Percentiles rank a stretch among this genome's conserved stretches.
Evolutionary conservation across 2,888 invertebrate species (phyloP).

Genomic region (Lasioglossum villosulum): DNA sequence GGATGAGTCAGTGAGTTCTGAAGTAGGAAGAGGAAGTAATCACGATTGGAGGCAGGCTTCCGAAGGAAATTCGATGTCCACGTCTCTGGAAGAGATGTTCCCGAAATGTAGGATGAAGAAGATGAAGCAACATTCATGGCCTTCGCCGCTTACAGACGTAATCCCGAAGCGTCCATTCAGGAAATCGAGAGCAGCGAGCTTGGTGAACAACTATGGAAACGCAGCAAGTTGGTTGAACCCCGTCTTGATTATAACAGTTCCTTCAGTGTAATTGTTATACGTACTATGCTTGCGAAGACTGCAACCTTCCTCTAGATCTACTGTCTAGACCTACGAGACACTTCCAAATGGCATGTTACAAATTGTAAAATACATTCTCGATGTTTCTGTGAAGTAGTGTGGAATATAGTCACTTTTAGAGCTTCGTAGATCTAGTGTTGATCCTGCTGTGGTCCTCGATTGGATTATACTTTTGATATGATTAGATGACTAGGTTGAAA

Average conservation of each 20-base stretch:
- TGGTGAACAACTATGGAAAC: neutral
- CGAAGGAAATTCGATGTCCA: constrained; percentile 31
- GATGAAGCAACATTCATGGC: constrained; percentile 5
- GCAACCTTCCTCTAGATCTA: no score
- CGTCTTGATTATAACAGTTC: neutral
- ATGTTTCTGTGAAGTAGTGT: neutral
- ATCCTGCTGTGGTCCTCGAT: neutral
- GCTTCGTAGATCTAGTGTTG: neutral
- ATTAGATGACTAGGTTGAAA: neutral
- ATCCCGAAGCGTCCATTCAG: constrained; percentile 36
- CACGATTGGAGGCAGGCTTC: constrained; percentile 9
- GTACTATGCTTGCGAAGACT: neutral
- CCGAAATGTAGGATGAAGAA: constrained; percentile 35
- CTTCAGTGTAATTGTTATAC: neutral
- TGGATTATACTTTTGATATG: neutral
- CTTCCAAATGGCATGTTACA: neutral
- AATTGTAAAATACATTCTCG: neutral
- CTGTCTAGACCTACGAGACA: neutral
- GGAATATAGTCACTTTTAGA: neutral
- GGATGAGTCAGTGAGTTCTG: constrained; percentile 4
- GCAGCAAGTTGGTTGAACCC: constrained; percentile 31
- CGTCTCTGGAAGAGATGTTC: constrained; percentile 17
- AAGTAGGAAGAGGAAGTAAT: constrained; percentile 4
- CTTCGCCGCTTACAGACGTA: constrained; percentile 4
- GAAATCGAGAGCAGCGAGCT: neutral